Evolutionary conservation across 2,113 vertebrate genomes (phyloP).

Genomic region (Orientallactaga bullata): DNA sequence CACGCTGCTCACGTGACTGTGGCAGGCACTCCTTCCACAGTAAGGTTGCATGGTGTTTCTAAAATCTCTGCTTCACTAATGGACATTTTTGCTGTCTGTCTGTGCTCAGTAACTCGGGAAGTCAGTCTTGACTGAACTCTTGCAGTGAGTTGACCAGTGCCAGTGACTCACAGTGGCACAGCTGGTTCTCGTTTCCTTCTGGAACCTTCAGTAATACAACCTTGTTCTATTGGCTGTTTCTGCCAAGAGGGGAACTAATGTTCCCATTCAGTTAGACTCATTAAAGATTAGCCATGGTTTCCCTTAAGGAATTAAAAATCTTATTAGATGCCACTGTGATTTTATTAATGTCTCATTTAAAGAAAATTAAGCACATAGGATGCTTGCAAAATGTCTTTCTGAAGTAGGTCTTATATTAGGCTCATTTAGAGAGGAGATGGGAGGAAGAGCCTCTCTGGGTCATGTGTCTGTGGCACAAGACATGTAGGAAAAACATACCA

Average conservation of each 20-base stretch:
- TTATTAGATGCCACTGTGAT: conserved; percentile 68
- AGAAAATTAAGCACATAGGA: conserved; percentile 61
- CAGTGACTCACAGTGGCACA: background rate
- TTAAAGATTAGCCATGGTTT: conserved; percentile 62
- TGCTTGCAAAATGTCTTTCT: conserved; percentile 43
- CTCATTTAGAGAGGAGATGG: background rate
- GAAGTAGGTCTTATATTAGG: conserved; percentile 49
- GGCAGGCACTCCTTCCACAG: background rate
- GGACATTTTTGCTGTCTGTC: background rate
- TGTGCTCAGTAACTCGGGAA: background rate
- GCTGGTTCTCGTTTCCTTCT: background rate
- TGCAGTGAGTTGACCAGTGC: background rate
- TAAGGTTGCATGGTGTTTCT: background rate
- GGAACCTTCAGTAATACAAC: background rate
- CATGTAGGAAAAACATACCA: background rate
- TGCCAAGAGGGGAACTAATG: conserved; percentile 39
- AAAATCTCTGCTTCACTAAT: background rate
- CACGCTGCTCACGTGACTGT: background rate
- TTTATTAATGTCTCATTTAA: conserved; percentile 75
- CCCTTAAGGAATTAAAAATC: conserved; percentile 68
- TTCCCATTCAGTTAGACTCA: conserved; percentile 54
- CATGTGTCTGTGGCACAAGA: background rate
- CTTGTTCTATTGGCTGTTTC: background rate
- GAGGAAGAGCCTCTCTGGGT: conserved; percentile 22
- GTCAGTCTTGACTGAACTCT: background rate